Percentiles rank a stretch among this genome's conserved stretches.
Evolutionary conservation across 2,797 vertebrate genomes (phyloP).

Genomic region (Pangasius macronema): DNA sequence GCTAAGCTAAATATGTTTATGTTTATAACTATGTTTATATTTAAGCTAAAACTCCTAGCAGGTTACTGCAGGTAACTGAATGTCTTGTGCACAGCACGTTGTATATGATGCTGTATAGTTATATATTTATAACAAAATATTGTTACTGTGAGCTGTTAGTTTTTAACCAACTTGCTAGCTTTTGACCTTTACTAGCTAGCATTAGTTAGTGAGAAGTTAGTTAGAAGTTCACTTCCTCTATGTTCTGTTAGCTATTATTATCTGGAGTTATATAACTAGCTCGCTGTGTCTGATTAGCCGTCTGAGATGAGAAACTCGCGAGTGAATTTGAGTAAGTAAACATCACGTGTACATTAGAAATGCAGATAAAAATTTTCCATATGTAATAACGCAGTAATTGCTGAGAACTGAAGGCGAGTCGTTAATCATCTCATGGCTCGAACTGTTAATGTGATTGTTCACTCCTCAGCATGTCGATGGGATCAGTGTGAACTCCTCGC

Average conservation of each 20-base stretch:
- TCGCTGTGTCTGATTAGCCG: neutral
- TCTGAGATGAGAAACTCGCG: neutral
- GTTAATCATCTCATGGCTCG: neutral
- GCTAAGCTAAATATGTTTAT: too few species aligned
- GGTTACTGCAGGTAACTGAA: too few species aligned
- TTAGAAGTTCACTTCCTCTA: neutral
- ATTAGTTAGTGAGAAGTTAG: too few species aligned
- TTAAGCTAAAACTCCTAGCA: too few species aligned
- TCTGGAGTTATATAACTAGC: neutral
- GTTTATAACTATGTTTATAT: too few species aligned
- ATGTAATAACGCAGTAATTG: neutral
- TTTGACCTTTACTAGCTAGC: neutral
- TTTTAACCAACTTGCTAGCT: too few species aligned
- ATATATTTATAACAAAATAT: too few species aligned
- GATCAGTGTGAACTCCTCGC: neutral
- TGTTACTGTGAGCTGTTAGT: too few species aligned
- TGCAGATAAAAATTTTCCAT: neutral
- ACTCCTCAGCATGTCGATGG: neutral
- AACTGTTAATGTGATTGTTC: neutral
- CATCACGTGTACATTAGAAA: neutral
- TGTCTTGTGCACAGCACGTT: too few species aligned
- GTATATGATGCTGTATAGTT: too few species aligned
- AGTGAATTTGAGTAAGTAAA: neutral
- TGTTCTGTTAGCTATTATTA: neutral
- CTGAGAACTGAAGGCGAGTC: neutral